Evolutionary conservation across 2,113 vertebrate genomes (phyloP).

Genomic region (Stigmatopora nigra): DNA sequence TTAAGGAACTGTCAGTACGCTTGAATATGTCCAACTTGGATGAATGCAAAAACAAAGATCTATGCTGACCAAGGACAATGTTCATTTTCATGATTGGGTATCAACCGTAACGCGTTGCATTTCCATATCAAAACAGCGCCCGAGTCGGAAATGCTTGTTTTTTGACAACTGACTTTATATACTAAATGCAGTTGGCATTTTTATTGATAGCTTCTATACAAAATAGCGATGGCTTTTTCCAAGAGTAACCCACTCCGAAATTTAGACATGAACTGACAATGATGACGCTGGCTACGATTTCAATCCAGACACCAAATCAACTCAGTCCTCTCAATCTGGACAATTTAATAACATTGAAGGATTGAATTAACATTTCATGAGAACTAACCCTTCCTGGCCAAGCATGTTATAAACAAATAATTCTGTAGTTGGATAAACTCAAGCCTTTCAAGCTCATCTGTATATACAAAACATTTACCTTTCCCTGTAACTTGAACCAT

Average conservation of each 20-base stretch:
- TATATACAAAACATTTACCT: background rate
- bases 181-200: background rate
- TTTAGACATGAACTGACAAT: background rate
- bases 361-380: too few relatives aligned
- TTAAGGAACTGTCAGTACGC: constrained; percentile 88
- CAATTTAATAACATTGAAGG: background rate
- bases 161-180: too few relatives aligned
- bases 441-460: too few relatives aligned
- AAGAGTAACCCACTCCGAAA: background rate
- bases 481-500: background rate
- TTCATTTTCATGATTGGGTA: background rate
- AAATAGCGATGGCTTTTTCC: background rate
- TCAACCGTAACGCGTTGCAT: too few relatives aligned
- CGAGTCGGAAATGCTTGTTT: too few relatives aligned
- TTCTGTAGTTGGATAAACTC: too few relatives aligned
- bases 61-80: constrained; percentile 57
- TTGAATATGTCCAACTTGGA: constrained; percentile 87
- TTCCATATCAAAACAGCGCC: too few relatives aligned
- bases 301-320: background rate
- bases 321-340: background rate
- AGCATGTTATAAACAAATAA: too few relatives aligned
- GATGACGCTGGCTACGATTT: background rate
- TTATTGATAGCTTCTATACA: background rate
- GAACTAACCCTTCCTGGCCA: too few relatives aligned
- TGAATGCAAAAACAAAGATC: constrained; percentile 79